A percentile compares a stretch with the other conserved stretches of the same genome.
These are phyloP conservation scores for Babylonia areolata DNA, from an alignment of 1,140 invertebrate genomes.

Conservation along the genomic window DNA sequence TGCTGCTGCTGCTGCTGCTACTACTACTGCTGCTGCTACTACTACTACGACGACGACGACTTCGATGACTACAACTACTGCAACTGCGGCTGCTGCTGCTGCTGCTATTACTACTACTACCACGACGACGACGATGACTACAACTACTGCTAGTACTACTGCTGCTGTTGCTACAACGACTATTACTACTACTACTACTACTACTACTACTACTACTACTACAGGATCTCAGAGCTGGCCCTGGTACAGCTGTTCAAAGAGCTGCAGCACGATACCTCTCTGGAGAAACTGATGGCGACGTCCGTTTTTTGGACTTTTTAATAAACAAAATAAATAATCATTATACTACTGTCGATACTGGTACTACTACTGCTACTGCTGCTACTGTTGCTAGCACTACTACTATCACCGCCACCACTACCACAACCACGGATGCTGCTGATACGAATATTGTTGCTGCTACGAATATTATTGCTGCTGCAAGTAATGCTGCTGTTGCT, in stretches of 20 bases:
- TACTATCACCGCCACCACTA: background rate
- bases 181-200: background rate
- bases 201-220: no score
- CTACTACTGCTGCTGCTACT: background rate
- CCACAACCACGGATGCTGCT: background rate
- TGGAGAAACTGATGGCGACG: constrained; percentile 52
- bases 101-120: background rate
- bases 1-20: no score
- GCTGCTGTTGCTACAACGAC: background rate
- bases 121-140: background rate
- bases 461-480: constrained; percentile 3
- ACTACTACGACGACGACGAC: background rate
- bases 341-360: no score
- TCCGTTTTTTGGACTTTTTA: no score
- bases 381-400: background rate
- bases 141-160: background rate
- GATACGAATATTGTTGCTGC: background rate
- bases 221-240: constrained; percentile 30
- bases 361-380: constrained; percentile 16
- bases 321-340: no score
- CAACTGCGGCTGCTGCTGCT: background rate
- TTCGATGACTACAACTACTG: background rate
- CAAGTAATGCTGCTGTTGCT: no score
- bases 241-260: constrained; percentile 53
- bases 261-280: constrained; percentile 51